phyloP scores from a whole-genome alignment of 2,113 vertebrate genomes.

The Xenus cinereus region DNA sequence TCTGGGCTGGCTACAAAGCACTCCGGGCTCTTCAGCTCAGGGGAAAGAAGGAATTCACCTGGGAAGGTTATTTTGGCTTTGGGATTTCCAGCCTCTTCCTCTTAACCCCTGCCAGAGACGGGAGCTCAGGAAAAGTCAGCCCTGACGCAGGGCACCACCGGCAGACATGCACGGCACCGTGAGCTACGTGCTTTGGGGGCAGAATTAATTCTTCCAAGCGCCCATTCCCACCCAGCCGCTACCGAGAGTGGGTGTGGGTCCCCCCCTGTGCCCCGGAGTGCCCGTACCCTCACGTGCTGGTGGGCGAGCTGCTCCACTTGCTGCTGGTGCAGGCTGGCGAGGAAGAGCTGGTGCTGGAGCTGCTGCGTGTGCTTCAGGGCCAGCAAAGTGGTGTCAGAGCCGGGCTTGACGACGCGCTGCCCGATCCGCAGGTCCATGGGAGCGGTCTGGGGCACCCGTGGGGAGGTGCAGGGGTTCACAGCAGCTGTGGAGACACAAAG shows the following conservation, averaged over 20 bases:
- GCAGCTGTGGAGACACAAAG: constrained; percentile 56
- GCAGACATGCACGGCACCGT: accelerated
- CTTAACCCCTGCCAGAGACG: background rate
- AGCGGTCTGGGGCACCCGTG: constrained; percentile 70
- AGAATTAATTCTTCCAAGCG: accelerated
- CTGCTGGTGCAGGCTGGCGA: constrained; percentile 81
- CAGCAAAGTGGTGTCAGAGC: constrained; percentile 80
- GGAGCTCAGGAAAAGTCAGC: background rate
- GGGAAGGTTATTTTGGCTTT: background rate
- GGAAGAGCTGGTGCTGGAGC: constrained; percentile 79
- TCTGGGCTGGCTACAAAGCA: background rate
- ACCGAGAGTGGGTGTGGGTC: accelerated
- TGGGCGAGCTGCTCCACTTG: constrained; percentile 76
- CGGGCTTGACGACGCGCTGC: constrained; percentile 75
- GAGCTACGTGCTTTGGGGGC: background rate
- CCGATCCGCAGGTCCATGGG: constrained; percentile 91
- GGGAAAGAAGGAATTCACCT: background rate
- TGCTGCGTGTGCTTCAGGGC: constrained; percentile 78
- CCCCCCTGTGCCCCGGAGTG: accelerated
- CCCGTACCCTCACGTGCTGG: constrained; percentile 74
- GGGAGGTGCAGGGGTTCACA: constrained; percentile 49
- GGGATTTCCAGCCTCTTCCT: background rate
- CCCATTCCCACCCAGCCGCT: accelerated
- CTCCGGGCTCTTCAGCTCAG: background rate
- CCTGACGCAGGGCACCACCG: accelerated